Percentiles rank a stretch among this genome's conserved stretches.
Conservation (phyloP, 1,140 invertebrate species). For the Drosophila arawakana region DNA sequence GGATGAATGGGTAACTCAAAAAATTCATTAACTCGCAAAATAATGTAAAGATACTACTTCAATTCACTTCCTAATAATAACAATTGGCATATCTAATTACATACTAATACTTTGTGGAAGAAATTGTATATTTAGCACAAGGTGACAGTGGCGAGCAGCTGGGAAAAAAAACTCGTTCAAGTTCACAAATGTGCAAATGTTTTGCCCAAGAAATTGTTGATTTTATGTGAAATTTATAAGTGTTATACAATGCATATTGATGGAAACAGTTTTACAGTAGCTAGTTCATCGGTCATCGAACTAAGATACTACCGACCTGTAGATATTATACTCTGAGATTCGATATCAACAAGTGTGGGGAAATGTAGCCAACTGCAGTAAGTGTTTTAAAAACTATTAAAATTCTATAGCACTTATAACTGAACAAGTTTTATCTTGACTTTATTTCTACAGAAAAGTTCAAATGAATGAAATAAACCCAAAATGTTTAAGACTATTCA, state of each 20-base stretch:
- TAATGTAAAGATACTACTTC: slow-evolving; percentile 5
- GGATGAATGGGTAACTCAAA: slow-evolving; percentile 32
- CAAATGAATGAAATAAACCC: too few relatives aligned
- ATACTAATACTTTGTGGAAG: background rate
- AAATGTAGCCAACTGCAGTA: too few relatives aligned
- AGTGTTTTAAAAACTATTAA: too few relatives aligned
- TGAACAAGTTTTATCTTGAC: too few relatives aligned
- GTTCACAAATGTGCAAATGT: slow-evolving; percentile 7
- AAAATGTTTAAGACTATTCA: too few relatives aligned
- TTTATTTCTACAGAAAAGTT: too few relatives aligned
- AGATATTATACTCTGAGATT: too few relatives aligned
- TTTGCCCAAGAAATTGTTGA: background rate
- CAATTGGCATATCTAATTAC: slow-evolving; percentile 18
- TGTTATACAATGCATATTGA: background rate
- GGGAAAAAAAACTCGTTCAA: slow-evolving; percentile 14
- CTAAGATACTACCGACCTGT: too few relatives aligned
- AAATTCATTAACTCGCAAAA: slow-evolving; percentile 9
- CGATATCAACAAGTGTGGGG: too few relatives aligned
- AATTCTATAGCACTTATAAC: too few relatives aligned
- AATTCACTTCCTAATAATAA: background rate
- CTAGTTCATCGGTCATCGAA: too few relatives aligned
- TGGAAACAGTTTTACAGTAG: too few relatives aligned
- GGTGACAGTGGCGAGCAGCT: background rate
- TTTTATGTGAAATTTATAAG: background rate
- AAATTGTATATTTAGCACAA: slow-evolving; percentile 39